phyloP scores from a whole-genome alignment of 2,888 invertebrate genomes.

The Globia sparganii region DNA sequence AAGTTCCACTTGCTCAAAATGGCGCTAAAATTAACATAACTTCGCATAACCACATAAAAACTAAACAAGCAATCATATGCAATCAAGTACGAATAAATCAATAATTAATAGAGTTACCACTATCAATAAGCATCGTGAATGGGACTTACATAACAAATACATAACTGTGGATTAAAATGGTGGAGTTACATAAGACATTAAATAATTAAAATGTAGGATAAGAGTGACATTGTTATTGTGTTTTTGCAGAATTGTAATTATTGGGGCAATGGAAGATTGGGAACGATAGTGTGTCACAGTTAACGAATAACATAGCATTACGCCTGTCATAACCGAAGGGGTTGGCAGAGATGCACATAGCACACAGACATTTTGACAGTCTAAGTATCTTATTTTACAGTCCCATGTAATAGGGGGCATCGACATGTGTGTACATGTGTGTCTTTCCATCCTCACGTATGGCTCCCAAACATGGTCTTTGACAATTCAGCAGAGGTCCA shows the following conservation, averaged over 20 bases:
- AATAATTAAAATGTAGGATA: background rate
- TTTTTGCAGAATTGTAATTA: slow-evolving; percentile 58
- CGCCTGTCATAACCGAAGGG: background rate
- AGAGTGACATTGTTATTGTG: slow-evolving; percentile 53
- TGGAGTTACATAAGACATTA: slow-evolving; percentile 66
- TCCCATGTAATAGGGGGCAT: background rate
- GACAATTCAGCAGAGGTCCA: too few relatives aligned
- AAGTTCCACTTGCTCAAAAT: background rate
- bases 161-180: slow-evolving; percentile 57
- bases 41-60: slow-evolving; percentile 24
- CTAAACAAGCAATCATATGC: slow-evolving; percentile 32
- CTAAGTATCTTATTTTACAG: background rate
- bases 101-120: slow-evolving; percentile 20
- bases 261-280: slow-evolving; percentile 20
- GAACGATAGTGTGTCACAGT: background rate
- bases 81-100: slow-evolving; percentile 52
- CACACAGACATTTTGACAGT: background rate
- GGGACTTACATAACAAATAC: slow-evolving; percentile 52
- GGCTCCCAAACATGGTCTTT: too few relatives aligned
- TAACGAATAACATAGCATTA: background rate
- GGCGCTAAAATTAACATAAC: slow-evolving; percentile 34
- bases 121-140: slow-evolving; percentile 53
- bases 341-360: background rate
- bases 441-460: too few relatives aligned
- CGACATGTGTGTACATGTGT: too few relatives aligned